Base-by-base conservation (phyloP, 2,888 invertebrate genomes). In the Parnassius glacialis region DNA sequence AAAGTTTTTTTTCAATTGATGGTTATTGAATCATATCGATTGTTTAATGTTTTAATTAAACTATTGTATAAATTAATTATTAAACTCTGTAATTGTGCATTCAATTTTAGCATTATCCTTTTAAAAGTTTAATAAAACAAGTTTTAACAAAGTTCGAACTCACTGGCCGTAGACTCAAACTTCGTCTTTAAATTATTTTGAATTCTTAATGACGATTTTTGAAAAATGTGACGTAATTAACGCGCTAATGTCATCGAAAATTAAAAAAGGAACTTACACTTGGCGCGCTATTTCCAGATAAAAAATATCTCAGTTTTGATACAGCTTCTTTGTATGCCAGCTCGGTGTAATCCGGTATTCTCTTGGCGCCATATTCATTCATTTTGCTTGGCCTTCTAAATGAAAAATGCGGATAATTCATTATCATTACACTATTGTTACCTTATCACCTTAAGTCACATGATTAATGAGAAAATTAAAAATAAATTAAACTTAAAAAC, bases 311-410 rank as follows among this genome's bases (percentile, higher is more conserved):
- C 57, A 97, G 85, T 65, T 96, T 94, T 0, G 95, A 94, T 5
- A 97, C 96, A 12, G 97, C 97, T 81, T 97, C 97, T 70, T 95
- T 94, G 76, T 97, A 96, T 9, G 96, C 96, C 72, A 95, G 92
- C 79, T 97, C 97, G 0, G 96, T 96, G 72, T 96, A 96, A 84
- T 97, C 96, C 57, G 95, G 94, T 55, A 94, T 92, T 71, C 93
- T 92, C 77, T 93, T 93, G 71, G 91, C 71, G 7, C 92, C 92
- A 82, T 90, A 92, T 3, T 92, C 92, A 58, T 76, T 84, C 83
- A 91, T 83, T 72, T 90, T 92, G 25, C 78, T 76, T n/a, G 90
- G 90, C 62, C 90, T 74, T 76, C 91, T 90, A 73, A 76, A 84
- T 64, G 82, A 77, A 77, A 81, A 84, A 70, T 84, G 83, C 54